Percentiles rank a stretch among this genome's conserved stretches.
These are phyloP conservation scores for Coecobrya sp. DNA, from an alignment of 2,888 invertebrate genomes.

Conservation along the genomic window DNA sequence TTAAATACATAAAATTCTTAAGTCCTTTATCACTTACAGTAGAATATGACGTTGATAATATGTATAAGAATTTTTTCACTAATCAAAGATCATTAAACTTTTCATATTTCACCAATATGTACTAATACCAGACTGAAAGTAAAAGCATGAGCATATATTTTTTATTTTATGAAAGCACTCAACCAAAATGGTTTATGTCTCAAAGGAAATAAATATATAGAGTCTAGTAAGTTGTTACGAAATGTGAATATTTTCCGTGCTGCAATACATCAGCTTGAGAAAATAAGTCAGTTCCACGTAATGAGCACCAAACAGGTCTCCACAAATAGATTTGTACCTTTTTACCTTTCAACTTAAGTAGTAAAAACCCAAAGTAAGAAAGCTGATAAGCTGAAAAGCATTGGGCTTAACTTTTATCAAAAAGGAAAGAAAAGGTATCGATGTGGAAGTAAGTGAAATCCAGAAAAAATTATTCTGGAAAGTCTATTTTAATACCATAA, in stretches of 20 bases:
- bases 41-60: too few species aligned
- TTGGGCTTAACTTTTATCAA: slow-evolving; percentile 45
- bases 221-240: too few species aligned
- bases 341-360: too few species aligned
- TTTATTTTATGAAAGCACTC: slow-evolving; percentile 14
- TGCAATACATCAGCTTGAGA: too few species aligned
- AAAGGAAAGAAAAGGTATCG: slow-evolving; percentile 53
- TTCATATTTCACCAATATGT: too few species aligned
- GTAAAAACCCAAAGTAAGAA: too few species aligned
- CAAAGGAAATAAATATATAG: too few species aligned
- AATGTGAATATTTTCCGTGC: too few species aligned
- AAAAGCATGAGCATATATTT: background rate
- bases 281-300: background rate
- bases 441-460: slow-evolving; percentile 65
- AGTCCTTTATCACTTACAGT: too few species aligned
- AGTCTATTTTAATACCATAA: slow-evolving; percentile 5
- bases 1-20: too few species aligned
- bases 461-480: slow-evolving; percentile 16
- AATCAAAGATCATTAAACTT: slow-evolving; percentile 37
- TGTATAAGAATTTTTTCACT: background rate
- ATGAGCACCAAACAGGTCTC: background rate
- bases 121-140: too few species aligned
- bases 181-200: background rate
- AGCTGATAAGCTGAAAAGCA: background rate
- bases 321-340: background rate